Evolutionary conservation across 1,140 invertebrate species (phyloP), one percentile per base, ranked within the genome.

Genomic region (Ips typographus): DNA sequence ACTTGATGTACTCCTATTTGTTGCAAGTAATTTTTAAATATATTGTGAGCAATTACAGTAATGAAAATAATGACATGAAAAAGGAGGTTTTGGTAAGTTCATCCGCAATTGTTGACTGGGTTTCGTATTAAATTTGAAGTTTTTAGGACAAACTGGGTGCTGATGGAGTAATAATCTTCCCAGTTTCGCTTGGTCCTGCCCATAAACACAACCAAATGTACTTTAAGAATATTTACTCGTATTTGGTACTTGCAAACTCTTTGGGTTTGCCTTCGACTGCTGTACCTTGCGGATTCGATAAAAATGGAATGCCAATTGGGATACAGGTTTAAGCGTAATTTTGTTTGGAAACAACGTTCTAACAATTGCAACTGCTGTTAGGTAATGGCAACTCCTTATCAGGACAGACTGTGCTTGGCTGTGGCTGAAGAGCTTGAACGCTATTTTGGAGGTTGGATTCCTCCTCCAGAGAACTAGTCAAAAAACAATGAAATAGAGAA

Each of bases 401-500:
- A 90, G 73, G 94, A 97, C 80, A 87, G 90, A 75, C 78, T 94
- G 2, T 90, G 89, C 22, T 83, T 96, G 68, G 90, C 91, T 8
- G 87, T 95, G 2, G 94, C 94, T 2, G 82, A 85, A 72, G 91
- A 94, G 80, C 85, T 98, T 49, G 93, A 96, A 78, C 87, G 86
- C 74, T 87, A 85, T 7, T 95, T 96, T 75, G 93, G 93, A 37
- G 94, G 94, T 1, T 97, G 95, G 94, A 82, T 85, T 40, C 84
- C 87, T 42, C 87, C 88, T 0, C 82, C 62, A 8, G 56, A 65
- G 22, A 65, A 65, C 22, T 22, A 22, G 22, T 22, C 22, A 22
- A 22, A 22, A 22, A 22, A 22, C 22, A 22, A 22, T 22, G 22
- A 22, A 22, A 22, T 22, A 22, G 22, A 22, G 22, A 22, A 22